Evolutionary conservation across 2,113 vertebrate genomes (phyloP).

Genomic region (Onychorhynchus coronatus): DNA sequence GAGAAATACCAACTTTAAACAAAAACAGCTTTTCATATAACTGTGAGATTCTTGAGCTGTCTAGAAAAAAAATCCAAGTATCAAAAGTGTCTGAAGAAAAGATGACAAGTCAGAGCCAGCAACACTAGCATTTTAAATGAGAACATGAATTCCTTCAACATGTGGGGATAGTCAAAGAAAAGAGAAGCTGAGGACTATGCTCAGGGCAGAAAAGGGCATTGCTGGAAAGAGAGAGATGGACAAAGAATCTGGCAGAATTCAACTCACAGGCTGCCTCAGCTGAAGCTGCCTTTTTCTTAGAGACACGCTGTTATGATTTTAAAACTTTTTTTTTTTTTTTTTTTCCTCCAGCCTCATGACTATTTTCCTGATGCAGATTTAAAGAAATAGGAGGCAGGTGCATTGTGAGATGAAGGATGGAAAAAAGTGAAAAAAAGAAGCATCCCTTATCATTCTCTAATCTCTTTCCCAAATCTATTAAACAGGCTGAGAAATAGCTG

Average conservation of each 20-base stretch:
- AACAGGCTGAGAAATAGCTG: not conserved
- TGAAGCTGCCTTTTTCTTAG: conserved; percentile 5
- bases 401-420: not conserved
- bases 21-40: not conserved
- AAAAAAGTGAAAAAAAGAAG: not conserved
- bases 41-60: not conserved
- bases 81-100: not conserved
- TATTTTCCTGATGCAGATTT: not conserved
- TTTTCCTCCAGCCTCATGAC: not conserved
- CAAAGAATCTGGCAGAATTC: not conserved
- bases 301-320: not conserved
- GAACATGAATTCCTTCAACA: not conserved
- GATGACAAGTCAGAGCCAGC: not conserved
- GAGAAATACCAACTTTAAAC: not conserved
- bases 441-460: not conserved
- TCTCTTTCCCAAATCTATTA: not conserved
- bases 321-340: not conserved
- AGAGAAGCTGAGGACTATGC: not conserved
- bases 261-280: not conserved
- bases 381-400: not conserved
- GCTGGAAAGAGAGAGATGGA: not conserved
- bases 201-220: not conserved
- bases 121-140: not conserved
- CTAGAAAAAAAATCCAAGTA: not conserved
- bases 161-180: not conserved